These are phyloP conservation scores for Heliconius ismenius DNA, from an alignment of 2,888 invertebrate genomes.

Conservation along the genomic window DNA sequence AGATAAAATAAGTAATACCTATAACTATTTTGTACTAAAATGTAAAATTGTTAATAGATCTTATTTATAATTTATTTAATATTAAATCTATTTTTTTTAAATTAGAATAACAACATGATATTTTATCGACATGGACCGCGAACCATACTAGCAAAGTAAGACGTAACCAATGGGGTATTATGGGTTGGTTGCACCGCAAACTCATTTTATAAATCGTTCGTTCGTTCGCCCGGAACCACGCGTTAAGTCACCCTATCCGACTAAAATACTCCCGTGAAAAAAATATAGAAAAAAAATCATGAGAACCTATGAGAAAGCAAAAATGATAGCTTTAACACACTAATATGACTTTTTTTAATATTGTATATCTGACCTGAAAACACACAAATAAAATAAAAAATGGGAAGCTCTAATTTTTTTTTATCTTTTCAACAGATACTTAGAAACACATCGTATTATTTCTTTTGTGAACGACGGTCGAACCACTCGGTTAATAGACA, in stretches of 20 bases:
- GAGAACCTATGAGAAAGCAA: background rate
- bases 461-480: constrained; percentile 64
- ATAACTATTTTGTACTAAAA: background rate
- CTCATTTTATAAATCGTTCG: constrained; percentile 81
- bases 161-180: constrained; percentile 81
- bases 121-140: constrained; percentile 5
- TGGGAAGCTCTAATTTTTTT: constrained; percentile 32
- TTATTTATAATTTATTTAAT: background rate
- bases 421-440: constrained; percentile 24
- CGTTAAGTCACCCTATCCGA: constrained; percentile 70
- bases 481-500: constrained; percentile 76
- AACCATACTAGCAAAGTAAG: constrained; percentile 72
- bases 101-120: background rate
- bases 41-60: background rate
- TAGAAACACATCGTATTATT: constrained; percentile 55
- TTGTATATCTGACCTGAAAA: background rate
- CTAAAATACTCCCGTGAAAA: constrained; percentile 58
- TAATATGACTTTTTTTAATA: background rate
- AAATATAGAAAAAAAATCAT: background rate
- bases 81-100: background rate
- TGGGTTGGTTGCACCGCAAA: constrained; percentile 80
- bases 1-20: too few species aligned
- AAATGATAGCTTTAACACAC: background rate
- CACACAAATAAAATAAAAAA: too few species aligned
- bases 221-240: constrained; percentile 77